phyloP scores from a whole-genome alignment of 2,113 vertebrate genomes.

The Pteropus alecto region DNA sequence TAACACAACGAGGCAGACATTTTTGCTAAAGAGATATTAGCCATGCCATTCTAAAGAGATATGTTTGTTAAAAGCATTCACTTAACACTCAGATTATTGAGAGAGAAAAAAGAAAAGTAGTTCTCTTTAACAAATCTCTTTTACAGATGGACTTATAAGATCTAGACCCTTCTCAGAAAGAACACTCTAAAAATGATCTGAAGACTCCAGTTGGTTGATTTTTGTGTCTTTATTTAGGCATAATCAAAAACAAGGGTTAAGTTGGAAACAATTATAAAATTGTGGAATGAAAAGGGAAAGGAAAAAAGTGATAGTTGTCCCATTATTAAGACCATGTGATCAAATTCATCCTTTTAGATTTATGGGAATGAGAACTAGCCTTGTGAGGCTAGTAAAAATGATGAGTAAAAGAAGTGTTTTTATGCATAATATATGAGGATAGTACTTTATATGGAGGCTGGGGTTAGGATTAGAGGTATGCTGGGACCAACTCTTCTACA shows the following conservation, averaged over 20 bases:
- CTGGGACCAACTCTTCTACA: neutral
- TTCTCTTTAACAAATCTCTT: neutral
- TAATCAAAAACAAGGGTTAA: neutral
- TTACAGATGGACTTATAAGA: neutral
- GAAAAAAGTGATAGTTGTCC: neutral
- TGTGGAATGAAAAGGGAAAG: neutral
- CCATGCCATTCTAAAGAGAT: neutral
- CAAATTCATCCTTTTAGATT: neutral
- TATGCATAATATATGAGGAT: neutral
- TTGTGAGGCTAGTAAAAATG: neutral
- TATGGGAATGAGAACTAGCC: neutral
- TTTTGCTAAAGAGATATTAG: no score
- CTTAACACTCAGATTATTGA: neutral
- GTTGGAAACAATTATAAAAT: neutral
- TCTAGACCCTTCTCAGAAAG: neutral
- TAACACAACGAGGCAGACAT: neutral
- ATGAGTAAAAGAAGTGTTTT: neutral
- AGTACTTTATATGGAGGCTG: neutral
- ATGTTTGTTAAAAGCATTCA: neutral
- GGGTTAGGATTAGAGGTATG: no score
- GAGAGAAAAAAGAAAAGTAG: neutral
- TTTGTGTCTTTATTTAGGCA: neutral
- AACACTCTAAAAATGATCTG: neutral
- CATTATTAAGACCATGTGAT: neutral
- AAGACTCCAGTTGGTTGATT: neutral